Evolutionary conservation across 1,140 invertebrate genomes (phyloP).

Genomic region (Pseudomyrmex concolor): DNA sequence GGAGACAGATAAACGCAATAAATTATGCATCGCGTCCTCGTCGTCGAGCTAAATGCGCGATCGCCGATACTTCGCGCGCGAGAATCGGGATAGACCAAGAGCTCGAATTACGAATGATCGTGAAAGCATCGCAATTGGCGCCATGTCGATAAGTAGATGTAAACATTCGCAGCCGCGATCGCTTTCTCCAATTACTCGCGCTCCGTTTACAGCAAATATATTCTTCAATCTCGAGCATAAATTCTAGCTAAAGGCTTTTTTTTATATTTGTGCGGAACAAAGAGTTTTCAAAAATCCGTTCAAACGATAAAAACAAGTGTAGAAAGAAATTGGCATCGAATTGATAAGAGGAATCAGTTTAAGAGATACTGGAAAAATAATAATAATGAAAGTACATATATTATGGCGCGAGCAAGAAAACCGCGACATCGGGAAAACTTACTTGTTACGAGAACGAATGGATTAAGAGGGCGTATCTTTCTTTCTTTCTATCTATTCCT

Average conservation of each 20-base stretch:
- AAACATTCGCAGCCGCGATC: conserved; percentile 26
- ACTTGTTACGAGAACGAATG: not conserved
- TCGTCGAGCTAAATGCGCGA: conserved; percentile 7
- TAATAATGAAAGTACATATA: not conserved
- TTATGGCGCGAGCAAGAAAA: not conserved
- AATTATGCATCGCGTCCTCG: conserved; percentile 8
- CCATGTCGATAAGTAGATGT: conserved; percentile 33
- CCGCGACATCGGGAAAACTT: not conserved
- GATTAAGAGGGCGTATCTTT: not conserved
- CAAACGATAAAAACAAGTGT: not conserved
- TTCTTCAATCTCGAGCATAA: not conserved
- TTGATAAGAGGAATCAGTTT: too few relatives aligned
- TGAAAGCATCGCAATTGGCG: conserved; percentile 31
- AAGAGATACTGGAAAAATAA: too few relatives aligned
- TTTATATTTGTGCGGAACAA: too few relatives aligned
- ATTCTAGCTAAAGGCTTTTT: not conserved
- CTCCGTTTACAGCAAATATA: not conserved
- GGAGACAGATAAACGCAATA: not conserved
- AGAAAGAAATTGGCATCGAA: not conserved
- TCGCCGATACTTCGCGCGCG: conserved; percentile 1
- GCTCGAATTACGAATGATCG: conserved; percentile 16
- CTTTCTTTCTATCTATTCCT: not conserved
- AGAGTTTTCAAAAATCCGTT: too few relatives aligned
- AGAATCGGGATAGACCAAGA: conserved; percentile 13
- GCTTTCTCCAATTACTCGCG: conserved; percentile 21